Conservation (phyloP, 2,888 invertebrate species). For the Drosophila trichaetosa region DNA sequence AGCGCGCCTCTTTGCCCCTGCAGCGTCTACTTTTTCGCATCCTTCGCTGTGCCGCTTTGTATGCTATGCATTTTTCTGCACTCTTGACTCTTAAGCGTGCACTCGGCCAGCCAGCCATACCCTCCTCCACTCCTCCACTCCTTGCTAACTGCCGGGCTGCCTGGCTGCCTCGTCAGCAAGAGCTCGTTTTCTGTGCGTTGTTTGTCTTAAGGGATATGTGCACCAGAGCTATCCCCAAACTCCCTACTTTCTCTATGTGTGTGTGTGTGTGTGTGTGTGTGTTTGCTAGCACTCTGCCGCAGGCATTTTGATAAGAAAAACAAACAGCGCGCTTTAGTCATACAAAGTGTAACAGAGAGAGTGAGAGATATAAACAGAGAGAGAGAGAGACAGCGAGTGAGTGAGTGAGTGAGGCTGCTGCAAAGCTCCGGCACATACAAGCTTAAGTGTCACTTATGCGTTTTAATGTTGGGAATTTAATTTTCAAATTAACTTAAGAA, state of each 20-base stretch:
- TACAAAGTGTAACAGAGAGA: constrained; percentile 32
- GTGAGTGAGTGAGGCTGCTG: constrained; percentile 2
- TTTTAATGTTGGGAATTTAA: constrained; percentile 78
- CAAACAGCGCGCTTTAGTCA: constrained; percentile 65
- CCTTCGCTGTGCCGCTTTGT: constrained; percentile 56
- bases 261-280: constrained; percentile 29
- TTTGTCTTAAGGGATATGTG: constrained; percentile 78
- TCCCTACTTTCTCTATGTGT: neutral
- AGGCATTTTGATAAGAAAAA: constrained; percentile 79
- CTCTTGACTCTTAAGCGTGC: constrained; percentile 79
- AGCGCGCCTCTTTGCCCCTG: neutral
- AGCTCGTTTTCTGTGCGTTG: constrained; percentile 73
- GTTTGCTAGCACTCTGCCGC: constrained; percentile 74
- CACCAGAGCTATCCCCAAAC: constrained; percentile 23
- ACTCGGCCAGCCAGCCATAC: constrained; percentile 66
- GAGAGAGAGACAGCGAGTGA: neutral
- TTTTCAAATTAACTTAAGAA: constrained; percentile 77
- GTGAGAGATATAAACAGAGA: neutral
- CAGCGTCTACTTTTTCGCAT: constrained; percentile 12
- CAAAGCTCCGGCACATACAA: constrained; percentile 37
- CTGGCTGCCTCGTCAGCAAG: constrained; percentile 54
- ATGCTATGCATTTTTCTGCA: constrained; percentile 79
- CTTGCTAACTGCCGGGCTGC: constrained; percentile 11
- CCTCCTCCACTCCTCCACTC: neutral
- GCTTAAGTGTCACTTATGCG: constrained; percentile 79